A percentile compares a stretch with the other conserved stretches of the same genome.
Conservation (phyloP, 2,888 invertebrate species). For the Myathropa florea region DNA sequence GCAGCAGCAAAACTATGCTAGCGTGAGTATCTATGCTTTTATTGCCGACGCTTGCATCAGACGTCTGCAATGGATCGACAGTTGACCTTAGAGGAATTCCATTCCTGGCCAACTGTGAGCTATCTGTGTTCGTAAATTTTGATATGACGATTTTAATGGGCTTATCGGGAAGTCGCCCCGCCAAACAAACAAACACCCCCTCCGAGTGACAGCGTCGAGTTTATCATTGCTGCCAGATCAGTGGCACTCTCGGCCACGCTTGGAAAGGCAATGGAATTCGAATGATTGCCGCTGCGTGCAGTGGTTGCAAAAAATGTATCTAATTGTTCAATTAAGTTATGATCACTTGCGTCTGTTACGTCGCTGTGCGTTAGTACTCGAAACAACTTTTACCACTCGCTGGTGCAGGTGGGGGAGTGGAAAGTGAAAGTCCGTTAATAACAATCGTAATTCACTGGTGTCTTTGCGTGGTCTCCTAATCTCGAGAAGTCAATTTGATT, state of each 20-base stretch:
- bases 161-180: not conserved
- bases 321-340: slow-evolving; percentile 11
- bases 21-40: no score
- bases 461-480: not conserved
- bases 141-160: not conserved
- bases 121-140: not conserved
- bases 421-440: not conserved
- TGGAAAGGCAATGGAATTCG: not conserved
- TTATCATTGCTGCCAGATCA: not conserved
- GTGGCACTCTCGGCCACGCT: not conserved
- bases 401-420: not conserved
- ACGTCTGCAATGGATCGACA: not conserved
- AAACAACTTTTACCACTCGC: not conserved
- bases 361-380: not conserved
- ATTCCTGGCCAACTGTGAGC: not conserved
- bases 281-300: not conserved
- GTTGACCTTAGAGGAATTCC: not conserved
- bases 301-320: not conserved
- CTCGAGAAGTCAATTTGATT: not conserved
- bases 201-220: not conserved
- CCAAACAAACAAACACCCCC: not conserved
- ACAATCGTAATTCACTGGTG: not conserved
- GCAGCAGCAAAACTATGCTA: not conserved
- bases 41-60: not conserved
- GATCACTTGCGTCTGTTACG: slow-evolving; percentile 1